Evolutionary conservation across 2,888 invertebrate genomes (phyloP).

Genomic region (Heliconius charithonia): DNA sequence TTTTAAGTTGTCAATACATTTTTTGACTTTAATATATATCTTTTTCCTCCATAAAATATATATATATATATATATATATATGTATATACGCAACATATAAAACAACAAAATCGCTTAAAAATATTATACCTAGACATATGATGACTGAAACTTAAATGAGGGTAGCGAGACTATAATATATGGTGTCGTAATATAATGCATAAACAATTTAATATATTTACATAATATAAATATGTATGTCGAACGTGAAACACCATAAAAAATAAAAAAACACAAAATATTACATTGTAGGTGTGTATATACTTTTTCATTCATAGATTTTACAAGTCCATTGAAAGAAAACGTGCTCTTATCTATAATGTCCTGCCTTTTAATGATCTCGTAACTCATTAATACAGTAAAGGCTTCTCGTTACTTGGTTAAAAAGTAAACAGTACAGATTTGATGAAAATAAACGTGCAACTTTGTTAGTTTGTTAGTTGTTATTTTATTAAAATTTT

Average conservation of each 20-base stretch:
- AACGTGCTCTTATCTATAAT: conserved; percentile 2
- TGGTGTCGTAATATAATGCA: neutral
- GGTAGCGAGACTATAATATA: neutral
- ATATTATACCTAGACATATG: no score
- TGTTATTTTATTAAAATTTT: neutral
- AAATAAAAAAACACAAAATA: neutral
- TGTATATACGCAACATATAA: no score
- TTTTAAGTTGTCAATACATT: no score
- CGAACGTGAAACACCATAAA: neutral
- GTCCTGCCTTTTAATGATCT: conserved; percentile 16
- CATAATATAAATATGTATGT: neutral
- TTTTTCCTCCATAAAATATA: no score
- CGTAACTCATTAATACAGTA: conserved; percentile 6
- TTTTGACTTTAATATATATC: no score
- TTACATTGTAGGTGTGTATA: neutral
- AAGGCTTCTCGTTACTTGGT: neutral
- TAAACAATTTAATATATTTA: neutral
- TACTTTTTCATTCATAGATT: conserved; percentile 13
- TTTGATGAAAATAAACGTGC: neutral
- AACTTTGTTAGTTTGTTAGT: neutral
- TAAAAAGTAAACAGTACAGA: neutral
- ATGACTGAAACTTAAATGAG: neutral
- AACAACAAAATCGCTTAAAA: no score
- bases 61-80: no score
- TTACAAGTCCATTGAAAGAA: conserved; percentile 14